Conservation (phyloP, 2,113 vertebrate species). For the Struthio camelus region DNA sequence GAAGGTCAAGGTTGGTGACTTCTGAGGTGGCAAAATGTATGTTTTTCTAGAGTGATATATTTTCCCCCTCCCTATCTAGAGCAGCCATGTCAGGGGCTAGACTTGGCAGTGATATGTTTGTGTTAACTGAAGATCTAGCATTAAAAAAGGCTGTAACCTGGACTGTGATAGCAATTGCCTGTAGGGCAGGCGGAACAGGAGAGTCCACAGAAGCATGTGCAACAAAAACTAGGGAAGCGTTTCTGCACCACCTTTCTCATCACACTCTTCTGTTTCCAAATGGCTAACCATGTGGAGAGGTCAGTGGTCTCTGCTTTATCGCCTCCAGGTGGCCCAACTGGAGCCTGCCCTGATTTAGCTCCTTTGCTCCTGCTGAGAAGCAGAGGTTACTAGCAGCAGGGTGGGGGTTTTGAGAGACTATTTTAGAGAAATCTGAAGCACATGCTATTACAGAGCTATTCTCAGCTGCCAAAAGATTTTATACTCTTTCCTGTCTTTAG, state of each 20-base stretch:
- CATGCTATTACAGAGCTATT: background rate
- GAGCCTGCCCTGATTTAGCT: background rate
- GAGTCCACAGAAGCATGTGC: background rate
- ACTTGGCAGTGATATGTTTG: background rate
- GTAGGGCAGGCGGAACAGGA: background rate
- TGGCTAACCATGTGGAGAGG: background rate
- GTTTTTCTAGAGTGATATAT: background rate
- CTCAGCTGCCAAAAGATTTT: background rate
- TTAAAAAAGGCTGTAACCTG: background rate
- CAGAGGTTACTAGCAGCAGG: background rate
- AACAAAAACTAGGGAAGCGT: background rate
- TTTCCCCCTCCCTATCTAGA: background rate
- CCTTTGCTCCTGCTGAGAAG: background rate
- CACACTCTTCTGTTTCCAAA: background rate
- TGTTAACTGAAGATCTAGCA: background rate
- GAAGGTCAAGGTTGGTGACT: background rate
- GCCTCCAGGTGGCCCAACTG: background rate
- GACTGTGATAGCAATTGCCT: background rate
- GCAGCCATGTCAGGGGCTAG: background rate
- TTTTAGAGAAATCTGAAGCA: background rate
- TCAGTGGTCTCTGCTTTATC: background rate
- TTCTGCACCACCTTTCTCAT: background rate
- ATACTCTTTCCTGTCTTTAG: background rate
- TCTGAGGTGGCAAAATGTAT: background rate
- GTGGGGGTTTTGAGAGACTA: background rate